Conservation (phyloP, 2,888 invertebrate genomes). For the Drosophila algonquin region DNA sequence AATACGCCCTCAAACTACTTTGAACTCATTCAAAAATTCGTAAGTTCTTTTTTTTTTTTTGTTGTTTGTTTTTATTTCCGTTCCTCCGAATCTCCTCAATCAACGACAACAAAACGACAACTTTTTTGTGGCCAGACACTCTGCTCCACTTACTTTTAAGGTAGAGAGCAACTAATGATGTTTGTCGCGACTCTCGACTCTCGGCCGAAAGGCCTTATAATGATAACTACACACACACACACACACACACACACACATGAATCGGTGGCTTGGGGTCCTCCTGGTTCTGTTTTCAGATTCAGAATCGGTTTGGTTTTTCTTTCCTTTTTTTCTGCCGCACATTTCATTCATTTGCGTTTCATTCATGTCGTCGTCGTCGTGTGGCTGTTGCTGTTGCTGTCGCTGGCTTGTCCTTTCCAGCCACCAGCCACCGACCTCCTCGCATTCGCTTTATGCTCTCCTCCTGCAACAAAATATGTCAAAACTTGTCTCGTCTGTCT, state of each 20-base stretch:
- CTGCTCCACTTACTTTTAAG: slow-evolving; percentile 38
- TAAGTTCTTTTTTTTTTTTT: slow-evolving; percentile 29
- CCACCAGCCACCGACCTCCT: not conserved
- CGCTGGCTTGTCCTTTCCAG: slow-evolving; percentile 36
- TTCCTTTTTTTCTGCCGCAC: slow-evolving; percentile 24
- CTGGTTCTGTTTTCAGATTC: slow-evolving; percentile 4
- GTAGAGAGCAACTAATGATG: slow-evolving; percentile 41
- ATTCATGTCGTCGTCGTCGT: slow-evolving; percentile 68
- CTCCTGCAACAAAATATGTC: slow-evolving; percentile 71
- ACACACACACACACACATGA: slow-evolving; percentile 3
- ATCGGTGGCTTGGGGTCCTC: slow-evolving; percentile 4
- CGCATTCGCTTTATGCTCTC: slow-evolving; percentile 17
- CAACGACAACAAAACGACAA: not conserved
- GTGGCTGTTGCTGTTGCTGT: slow-evolving; percentile 17
- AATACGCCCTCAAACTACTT: not conserved
- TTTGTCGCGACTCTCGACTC: slow-evolving; percentile 37
- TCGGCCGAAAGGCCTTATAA: slow-evolving; percentile 11
- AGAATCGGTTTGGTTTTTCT: slow-evolving; percentile 2
- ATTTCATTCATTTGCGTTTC: slow-evolving; percentile 76
- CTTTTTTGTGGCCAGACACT: slow-evolving; percentile 20
- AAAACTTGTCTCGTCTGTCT: slow-evolving; percentile 80
- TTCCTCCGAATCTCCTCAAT: not conserved
- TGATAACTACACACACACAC: slow-evolving; percentile 39
- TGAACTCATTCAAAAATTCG: slow-evolving; percentile 6
- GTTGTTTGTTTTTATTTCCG: not conserved